These are phyloP conservation scores for Xestia rhomboidea DNA, from an alignment of 2,888 invertebrate genomes.

Conservation along the genomic window DNA sequence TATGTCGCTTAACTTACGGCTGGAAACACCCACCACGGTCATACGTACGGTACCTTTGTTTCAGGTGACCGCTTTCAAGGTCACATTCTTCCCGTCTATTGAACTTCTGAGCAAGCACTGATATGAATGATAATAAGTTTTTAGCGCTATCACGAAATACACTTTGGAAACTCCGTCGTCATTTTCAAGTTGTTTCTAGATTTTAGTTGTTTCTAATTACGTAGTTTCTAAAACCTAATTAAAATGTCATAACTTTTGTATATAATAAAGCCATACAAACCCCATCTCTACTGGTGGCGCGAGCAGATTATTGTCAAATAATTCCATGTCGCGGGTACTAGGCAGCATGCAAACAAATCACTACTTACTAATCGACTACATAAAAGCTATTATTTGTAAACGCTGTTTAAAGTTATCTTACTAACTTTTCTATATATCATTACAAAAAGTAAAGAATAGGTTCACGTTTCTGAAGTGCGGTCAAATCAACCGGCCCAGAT, in stretches of 20 bases:
- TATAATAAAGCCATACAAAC: conserved; percentile 78
- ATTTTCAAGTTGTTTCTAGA: not conserved
- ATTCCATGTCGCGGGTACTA: conserved; percentile 82
- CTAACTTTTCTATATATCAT: not conserved
- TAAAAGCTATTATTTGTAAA: not conserved
- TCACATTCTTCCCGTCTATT: conserved; percentile 2
- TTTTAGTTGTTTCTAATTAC: not conserved
- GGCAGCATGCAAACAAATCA: conserved; percentile 89
- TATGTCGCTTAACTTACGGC: conserved; percentile 94
- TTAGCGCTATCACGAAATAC: conserved; percentile 10
- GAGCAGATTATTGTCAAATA: conserved; percentile 82
- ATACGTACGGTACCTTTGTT: conserved; percentile 35
- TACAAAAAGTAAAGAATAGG: not conserved
- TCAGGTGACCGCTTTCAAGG: not conserved
- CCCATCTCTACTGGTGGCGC: conserved; percentile 85
- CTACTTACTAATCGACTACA: conserved; percentile 80
- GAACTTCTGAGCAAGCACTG: conserved; percentile 10
- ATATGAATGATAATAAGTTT: conserved; percentile 26
- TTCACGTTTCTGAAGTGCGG: not conserved
- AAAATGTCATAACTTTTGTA: conserved; percentile 7
- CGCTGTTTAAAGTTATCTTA: conserved; percentile 3
- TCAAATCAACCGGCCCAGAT: not conserved
- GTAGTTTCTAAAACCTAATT: conserved; percentile 28
- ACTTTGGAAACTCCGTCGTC: not conserved
- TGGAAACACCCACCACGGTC: conserved; percentile 80